Evolutionary conservation across 2,113 vertebrate species (phyloP).

Genomic region (Anoura caudifer): DNA sequence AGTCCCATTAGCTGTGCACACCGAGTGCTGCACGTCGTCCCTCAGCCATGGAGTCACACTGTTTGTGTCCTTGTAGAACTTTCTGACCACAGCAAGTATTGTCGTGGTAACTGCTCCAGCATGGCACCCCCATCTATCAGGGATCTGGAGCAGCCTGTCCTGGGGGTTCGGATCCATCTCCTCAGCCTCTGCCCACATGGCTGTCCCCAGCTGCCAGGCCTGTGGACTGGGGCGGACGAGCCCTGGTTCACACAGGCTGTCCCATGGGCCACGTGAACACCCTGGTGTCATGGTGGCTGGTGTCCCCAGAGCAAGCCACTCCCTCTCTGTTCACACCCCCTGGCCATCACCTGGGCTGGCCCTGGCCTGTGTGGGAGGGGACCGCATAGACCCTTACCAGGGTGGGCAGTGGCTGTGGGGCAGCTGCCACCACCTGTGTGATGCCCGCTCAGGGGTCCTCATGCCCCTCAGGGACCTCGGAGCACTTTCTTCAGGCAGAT

Average conservation of each 20-base stretch:
- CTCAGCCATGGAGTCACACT: no score
- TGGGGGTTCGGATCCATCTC: no score
- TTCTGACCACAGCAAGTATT: neutral
- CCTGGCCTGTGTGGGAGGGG: neutral
- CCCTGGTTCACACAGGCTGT: neutral
- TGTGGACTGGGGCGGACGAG: neutral
- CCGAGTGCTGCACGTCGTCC: neutral
- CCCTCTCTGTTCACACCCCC: neutral
- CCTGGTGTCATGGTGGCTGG: neutral
- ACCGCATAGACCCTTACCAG: no score
- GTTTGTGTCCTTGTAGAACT: neutral
- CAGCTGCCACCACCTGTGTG: neutral
- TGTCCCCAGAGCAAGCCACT: neutral
- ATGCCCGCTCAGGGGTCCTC: no score
- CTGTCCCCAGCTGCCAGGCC: neutral
- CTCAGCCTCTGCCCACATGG: accelerated
- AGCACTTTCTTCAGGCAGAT: neutral
- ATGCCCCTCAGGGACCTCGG: neutral
- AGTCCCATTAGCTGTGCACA: no score
- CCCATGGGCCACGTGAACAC: accelerated
- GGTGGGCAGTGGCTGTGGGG: neutral
- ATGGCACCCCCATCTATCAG: no score
- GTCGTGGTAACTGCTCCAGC: neutral
- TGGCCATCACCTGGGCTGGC: neutral
- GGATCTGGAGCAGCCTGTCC: neutral